These are phyloP conservation scores for Anniella stebbinsi DNA, from an alignment of 2,797 vertebrate species.

Conservation along the genomic window DNA sequence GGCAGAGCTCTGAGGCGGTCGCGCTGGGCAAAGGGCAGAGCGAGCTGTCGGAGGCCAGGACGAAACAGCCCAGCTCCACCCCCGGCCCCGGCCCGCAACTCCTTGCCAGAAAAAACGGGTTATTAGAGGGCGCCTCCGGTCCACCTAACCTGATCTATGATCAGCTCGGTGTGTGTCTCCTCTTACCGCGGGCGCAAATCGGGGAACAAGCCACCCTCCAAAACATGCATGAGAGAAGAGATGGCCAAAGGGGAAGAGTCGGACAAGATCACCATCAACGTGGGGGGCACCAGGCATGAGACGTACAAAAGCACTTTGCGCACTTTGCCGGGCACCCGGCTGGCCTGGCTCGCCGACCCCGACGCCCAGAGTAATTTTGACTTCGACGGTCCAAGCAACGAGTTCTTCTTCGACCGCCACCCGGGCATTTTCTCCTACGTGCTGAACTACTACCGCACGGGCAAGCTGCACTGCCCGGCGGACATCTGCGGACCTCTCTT, in stretches of 20 bases:
- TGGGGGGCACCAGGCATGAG: conserved; percentile 96
- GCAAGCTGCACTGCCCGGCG: conserved; percentile 97
- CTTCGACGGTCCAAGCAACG: conserved; percentile 80
- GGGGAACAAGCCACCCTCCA: conserved; percentile 97
- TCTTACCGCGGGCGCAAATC: conserved; percentile 99
- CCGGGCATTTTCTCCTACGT: conserved; percentile 97
- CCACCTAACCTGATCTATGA: conserved; percentile 89
- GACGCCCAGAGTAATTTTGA: conserved; percentile 84
- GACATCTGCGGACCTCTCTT: conserved; percentile 98
- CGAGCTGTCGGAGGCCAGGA: conserved; percentile 5
- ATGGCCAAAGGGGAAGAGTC: conserved; percentile 95
- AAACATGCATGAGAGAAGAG: conserved; percentile 99
- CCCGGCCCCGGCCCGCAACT: conserved; percentile 55
- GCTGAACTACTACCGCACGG: conserved; percentile 97
- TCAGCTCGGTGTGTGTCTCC: conserved; percentile 99
- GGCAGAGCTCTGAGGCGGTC: background rate
- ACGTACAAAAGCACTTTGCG: conserved; percentile 97
- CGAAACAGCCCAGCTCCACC: conserved; percentile 16
- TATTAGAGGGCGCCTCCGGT: conserved; percentile 75
- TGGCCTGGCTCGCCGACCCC: conserved; percentile 93
- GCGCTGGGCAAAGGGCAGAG: background rate
- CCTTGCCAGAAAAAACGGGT: conserved; percentile 76
- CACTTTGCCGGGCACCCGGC: conserved; percentile 94
- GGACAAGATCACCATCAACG: conserved; percentile 97
- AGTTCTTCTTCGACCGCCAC: conserved; percentile 97